These are phyloP conservation scores for Macropus fuliginosus DNA, from an alignment of 2,797 vertebrate species.

Conservation along the genomic window DNA sequence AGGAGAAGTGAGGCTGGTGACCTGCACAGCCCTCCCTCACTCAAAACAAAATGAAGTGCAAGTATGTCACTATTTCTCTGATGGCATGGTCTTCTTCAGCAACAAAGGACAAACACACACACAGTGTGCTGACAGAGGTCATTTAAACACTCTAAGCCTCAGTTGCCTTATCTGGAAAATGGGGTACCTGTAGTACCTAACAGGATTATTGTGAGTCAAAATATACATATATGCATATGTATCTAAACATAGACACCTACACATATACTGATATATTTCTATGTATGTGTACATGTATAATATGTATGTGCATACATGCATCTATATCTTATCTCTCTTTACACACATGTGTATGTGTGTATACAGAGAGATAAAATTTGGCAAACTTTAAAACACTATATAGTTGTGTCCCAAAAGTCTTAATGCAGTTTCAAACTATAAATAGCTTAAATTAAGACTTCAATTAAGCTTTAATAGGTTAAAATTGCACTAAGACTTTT, in stretches of 20 bases:
- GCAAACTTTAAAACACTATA: neutral
- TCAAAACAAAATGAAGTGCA: too few relatives aligned
- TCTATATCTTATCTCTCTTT: neutral
- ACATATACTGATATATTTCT: neutral
- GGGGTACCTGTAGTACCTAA: too few relatives aligned
- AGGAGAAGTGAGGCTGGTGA: too few relatives aligned
- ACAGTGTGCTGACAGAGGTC: neutral
- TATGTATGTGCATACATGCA: neutral
- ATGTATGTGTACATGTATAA: neutral
- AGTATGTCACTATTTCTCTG: too few relatives aligned
- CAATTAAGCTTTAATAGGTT: neutral
- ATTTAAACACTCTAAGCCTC: neutral
- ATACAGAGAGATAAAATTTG: neutral
- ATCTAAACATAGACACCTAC: neutral
- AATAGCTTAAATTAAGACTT: neutral
- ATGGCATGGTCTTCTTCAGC: too few relatives aligned
- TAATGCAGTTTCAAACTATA: neutral
- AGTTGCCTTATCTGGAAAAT: neutral
- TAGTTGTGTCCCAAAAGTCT: neutral
- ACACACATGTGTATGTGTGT: neutral
- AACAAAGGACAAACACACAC: too few relatives aligned
- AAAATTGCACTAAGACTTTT: neutral
- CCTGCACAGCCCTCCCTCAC: too few relatives aligned
- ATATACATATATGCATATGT: neutral
- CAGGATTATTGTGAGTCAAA: neutral